Evolutionary conservation across 2,888 invertebrate genomes (phyloP).

Genomic region (Philereme transversata): DNA sequence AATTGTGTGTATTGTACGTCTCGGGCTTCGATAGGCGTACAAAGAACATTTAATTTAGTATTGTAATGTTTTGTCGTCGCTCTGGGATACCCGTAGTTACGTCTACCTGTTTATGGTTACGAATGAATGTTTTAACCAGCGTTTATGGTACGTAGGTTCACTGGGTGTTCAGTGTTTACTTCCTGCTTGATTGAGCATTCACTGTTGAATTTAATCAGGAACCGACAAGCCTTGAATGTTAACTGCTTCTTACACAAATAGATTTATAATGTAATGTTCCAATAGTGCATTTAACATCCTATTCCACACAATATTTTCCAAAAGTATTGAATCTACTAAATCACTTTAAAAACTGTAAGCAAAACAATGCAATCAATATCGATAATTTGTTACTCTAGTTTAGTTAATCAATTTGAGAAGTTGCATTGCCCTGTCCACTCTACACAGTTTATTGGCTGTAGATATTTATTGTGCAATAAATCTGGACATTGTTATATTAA

Average conservation of each 20-base stretch:
- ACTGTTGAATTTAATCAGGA: conserved; percentile 2
- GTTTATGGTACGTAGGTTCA: conserved; percentile 31
- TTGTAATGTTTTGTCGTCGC: not conserved
- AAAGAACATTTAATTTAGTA: not conserved
- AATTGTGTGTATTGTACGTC: conserved; percentile 19
- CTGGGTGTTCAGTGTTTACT: conserved; percentile 42
- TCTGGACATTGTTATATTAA: too few relatives aligned
- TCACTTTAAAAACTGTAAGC: too few relatives aligned
- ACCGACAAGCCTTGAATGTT: conserved; percentile 2
- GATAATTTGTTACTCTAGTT: too few relatives aligned
- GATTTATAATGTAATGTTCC: not conserved
- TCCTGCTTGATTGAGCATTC: conserved; percentile 38
- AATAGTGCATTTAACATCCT: not conserved
- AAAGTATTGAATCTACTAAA: not conserved
- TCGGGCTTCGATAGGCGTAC: conserved; percentile 3
- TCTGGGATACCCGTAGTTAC: conserved; percentile 1
- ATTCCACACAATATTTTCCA: not conserved
- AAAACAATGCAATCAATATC: too few relatives aligned
- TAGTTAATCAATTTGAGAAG: too few relatives aligned
- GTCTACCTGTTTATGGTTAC: not conserved
- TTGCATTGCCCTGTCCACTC: too few relatives aligned
- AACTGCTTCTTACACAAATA: conserved; percentile 1
- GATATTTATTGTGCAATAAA: too few relatives aligned
- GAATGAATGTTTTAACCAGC: conserved; percentile 41
- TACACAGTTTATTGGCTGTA: too few relatives aligned